Evolutionary conservation across 2,888 invertebrate genomes (phyloP).

Genomic region (Aethes cnicana): DNA sequence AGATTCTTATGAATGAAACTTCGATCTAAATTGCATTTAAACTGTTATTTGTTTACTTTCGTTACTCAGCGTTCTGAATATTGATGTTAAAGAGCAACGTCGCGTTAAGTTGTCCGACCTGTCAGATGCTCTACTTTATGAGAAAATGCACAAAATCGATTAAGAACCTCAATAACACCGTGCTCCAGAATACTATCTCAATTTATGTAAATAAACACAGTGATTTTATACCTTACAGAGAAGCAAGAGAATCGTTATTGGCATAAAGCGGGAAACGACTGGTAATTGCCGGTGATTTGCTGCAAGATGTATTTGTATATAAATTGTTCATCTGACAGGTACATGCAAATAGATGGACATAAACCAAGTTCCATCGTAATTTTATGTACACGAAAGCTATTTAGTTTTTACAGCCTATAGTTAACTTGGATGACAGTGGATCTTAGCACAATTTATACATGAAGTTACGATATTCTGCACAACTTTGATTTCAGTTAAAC

Average conservation of each 20-base stretch:
- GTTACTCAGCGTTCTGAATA: slow-evolving; percentile 20
- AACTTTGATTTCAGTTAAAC: no score
- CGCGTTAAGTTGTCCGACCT: slow-evolving; percentile 20
- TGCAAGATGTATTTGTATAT: slow-evolving; percentile 10
- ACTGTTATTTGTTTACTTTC: slow-evolving; percentile 22
- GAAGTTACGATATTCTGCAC: no score
- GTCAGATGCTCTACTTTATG: slow-evolving; percentile 28
- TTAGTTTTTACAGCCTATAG: no score
- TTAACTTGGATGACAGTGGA: no score
- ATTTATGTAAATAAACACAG: slow-evolving; percentile 14
- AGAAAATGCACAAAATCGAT: slow-evolving; percentile 30
- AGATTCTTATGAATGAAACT: no score
- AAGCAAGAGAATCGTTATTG: slow-evolving; percentile 10
- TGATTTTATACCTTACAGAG: slow-evolving; percentile 9
- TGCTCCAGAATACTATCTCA: slow-evolving; percentile 24
- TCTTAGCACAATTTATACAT: no score
- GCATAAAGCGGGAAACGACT: slow-evolving; percentile 3
- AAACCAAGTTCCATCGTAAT: not conserved
- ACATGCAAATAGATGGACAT: slow-evolving; percentile 7
- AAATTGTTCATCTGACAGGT: slow-evolving; percentile 8
- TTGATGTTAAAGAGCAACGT: slow-evolving; percentile 15
- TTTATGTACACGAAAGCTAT: not conserved
- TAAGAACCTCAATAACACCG: slow-evolving; percentile 6
- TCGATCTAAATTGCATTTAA: not conserved
- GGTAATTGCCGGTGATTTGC: slow-evolving; percentile 22